Base-by-base conservation (phyloP, 2,888 invertebrate species). In the Drosophila silvestris region DNA sequence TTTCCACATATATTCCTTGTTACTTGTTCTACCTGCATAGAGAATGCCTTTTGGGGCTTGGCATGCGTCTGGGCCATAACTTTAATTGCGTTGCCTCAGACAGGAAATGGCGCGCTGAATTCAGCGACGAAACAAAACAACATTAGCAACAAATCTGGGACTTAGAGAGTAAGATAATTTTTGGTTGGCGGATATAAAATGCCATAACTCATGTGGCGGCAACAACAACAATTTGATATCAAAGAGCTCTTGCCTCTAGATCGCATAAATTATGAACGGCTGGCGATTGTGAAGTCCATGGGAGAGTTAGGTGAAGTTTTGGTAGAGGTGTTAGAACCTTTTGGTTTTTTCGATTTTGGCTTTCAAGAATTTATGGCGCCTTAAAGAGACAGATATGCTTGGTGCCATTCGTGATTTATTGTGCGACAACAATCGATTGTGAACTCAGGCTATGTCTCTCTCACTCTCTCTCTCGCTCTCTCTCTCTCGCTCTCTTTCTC, bases 331-430 rank as follows among this genome's bases (percentile, higher is more conserved):
- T 89, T 87, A 87, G 87, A 87, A 87, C 89, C 83, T 90, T 90
- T 77, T 59, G 59, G 59, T 56, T 47, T 59, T 70, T 69, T 59
- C 10, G 52, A 6, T 41, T 71, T 70, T 58, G 60, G 58, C 56
- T 70, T 69, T 79, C 47, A 63, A 74, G 79, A 89, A 87, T 87
- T 87, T 87, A 91, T 91, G 87, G 89, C 76, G 84, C 79, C 70
- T 79, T 87, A 81, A 89, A 74, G 72, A 81, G 79, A 90, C 87
- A 90, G 83, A 83, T 75, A 82, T 76, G 80, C 69, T 70, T 61
- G 79, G 56, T 82, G 84, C 72, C 85, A 82, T 89, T 91, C 77
- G 82, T 91, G 87, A 87, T 89, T 87, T 87, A 87, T 82, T 89
- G 88, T 89, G 80, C 84, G 80, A 89, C 77, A 71, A 74, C 68